These are phyloP conservation scores for Sisor rabdophorus DNA, from an alignment of 2,113 vertebrate species.

Conservation along the genomic window DNA sequence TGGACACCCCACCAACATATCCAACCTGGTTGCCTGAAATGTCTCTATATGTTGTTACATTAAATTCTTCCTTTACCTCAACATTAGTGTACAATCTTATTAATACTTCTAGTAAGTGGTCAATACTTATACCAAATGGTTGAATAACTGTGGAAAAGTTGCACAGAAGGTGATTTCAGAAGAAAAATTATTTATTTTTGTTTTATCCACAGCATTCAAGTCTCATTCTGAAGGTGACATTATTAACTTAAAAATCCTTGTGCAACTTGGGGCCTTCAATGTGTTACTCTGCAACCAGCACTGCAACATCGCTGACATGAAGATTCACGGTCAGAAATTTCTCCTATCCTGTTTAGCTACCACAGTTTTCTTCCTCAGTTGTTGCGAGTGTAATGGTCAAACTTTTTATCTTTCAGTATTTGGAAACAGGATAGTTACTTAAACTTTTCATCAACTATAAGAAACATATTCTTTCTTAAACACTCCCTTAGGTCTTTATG, in stretches of 20 bases:
- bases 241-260: slow-evolving; percentile 77
- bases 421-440: not conserved
- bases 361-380: not conserved
- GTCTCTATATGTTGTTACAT: too few species aligned
- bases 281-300: slow-evolving; percentile 81
- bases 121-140: too few species aligned
- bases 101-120: too few species aligned
- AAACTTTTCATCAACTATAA: not conserved
- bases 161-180: too few species aligned
- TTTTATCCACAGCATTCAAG: slow-evolving; percentile 59
- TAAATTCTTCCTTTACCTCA: too few species aligned
- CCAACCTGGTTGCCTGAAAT: too few species aligned
- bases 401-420: not conserved
- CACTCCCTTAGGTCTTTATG: slow-evolving; percentile 76
- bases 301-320: slow-evolving; percentile 83
- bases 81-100: too few species aligned
- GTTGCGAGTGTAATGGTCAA: not conserved
- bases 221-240: slow-evolving; percentile 58
- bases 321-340: slow-evolving; percentile 76
- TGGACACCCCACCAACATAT: too few species aligned
- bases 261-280: slow-evolving; percentile 81
- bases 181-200: too few species aligned
- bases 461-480: not conserved
- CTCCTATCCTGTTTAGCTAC: not conserved
- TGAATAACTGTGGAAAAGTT: too few species aligned